These are phyloP conservation scores for Fringilla coelebs DNA, from an alignment of 2,797 vertebrate genomes.

Conservation along the genomic window DNA sequence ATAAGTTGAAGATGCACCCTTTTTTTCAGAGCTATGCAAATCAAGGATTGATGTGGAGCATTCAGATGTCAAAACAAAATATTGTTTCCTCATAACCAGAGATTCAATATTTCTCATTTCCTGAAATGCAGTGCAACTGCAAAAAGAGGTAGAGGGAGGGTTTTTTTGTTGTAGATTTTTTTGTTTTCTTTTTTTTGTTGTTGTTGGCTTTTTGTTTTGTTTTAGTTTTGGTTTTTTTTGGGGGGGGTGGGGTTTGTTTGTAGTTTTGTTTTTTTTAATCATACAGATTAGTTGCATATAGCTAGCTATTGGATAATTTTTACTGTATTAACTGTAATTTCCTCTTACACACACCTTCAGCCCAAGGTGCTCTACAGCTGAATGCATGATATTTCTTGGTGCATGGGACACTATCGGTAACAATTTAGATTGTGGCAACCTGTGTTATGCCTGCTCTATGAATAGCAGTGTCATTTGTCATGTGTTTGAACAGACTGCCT, in stretches of 20 bases:
- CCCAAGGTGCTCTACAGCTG: neutral
- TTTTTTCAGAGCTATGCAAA: neutral
- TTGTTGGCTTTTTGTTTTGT: neutral
- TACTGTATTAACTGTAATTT: neutral
- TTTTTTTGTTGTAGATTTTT: too few species aligned
- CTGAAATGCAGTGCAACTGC: neutral
- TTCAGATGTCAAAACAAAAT: neutral
- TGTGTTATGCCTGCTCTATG: neutral
- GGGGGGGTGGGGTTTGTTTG: neutral
- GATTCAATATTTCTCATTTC: neutral
- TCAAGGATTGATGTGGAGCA: neutral
- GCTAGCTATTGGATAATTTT: neutral
- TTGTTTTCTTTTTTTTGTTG: too few species aligned
- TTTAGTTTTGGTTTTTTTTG: neutral
- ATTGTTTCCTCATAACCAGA: neutral
- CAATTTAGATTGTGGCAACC: neutral
- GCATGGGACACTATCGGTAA: neutral
- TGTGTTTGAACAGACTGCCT: neutral
- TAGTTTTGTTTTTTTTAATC: neutral
- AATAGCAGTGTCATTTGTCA: conserved; percentile 31
- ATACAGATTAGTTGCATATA: neutral
- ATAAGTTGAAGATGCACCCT: neutral
- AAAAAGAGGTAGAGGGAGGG: neutral
- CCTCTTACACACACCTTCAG: neutral
- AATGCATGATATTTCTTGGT: neutral